Evolutionary conservation across 2,113 vertebrate genomes (phyloP).

Genomic region (Oryzias melastigma): DNA sequence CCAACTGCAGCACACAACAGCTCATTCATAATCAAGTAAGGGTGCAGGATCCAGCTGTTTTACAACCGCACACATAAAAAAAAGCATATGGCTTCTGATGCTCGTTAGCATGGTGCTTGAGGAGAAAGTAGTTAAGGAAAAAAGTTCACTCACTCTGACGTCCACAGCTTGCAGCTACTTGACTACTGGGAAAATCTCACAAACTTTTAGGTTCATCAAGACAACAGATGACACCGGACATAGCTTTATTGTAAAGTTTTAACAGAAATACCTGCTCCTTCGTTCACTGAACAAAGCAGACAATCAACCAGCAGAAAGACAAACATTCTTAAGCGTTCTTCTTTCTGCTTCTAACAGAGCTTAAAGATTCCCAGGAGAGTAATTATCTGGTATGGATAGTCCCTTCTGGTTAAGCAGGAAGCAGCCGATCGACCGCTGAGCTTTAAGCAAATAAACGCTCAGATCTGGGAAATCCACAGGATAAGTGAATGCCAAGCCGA

Average conservation of each 20-base stretch:
- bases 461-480: constrained; percentile 32
- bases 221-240: constrained; percentile 35
- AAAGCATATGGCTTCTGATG: constrained; percentile 21
- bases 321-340: background rate
- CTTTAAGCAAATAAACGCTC: constrained; percentile 52
- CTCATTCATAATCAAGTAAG: constrained; percentile 42
- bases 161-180: background rate
- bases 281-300: constrained; percentile 14
- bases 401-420: constrained; percentile 52
- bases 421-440: constrained; percentile 24
- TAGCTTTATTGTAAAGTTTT: constrained; percentile 67
- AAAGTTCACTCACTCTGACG: background rate
- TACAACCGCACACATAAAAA: constrained; percentile 35
- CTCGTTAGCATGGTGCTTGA: constrained; percentile 1
- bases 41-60: constrained; percentile 61
- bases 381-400: constrained; percentile 45
- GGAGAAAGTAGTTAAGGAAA: constrained; percentile 1
- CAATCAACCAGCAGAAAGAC: background rate
- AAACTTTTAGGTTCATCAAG: constrained; percentile 11
- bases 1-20: constrained; percentile 36
- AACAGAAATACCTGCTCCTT: constrained; percentile 29
- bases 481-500: constrained; percentile 14
- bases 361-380: constrained; percentile 27
- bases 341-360: background rate
- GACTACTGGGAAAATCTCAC: background rate